Base-by-base conservation (phyloP, 1,140 invertebrate species). In the Drosophila melanica region DNA sequence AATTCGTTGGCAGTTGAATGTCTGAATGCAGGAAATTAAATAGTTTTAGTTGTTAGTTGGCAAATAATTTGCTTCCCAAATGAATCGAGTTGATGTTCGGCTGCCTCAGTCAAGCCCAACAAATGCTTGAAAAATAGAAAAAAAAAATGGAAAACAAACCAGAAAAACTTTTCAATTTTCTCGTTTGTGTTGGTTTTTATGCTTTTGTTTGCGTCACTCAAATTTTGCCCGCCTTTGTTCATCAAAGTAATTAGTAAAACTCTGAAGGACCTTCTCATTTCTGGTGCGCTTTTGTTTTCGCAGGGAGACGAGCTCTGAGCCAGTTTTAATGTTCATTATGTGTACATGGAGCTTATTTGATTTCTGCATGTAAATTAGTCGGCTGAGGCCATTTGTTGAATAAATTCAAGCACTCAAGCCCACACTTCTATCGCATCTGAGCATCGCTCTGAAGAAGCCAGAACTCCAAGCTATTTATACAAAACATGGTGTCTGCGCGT, bases 281-380 rank as follows among this genome's bases (percentile, higher is more conserved):
- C 42, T 47, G 53, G 10, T 9, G 33, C 14, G 54, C 65, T 74
- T 74, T 74, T 73, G 74, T 63, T 75, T 44, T 16, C 47, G 51
- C 27, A 42, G 53, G 12, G 44, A 30, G 27, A 16, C 41, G 33
- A 39, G 30, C 41, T 35, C 27, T 9, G n/a, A 16, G 50, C 30
- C 37, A 48, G 51, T 64, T 65, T 55, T 65, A 64, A 48, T 78
- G 62, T 86, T 81, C 81, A 85, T 85, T 78, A 81, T 86, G 77
- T 75, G 77, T 75, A 81, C 81, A 74, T 70, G 78, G 44, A 87
- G 76, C 77, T 89, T 87, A 84, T 89, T 89, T 89, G 85, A 89
- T 89, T 90, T 90, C 57, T 78, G 77, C 84, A 89, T 90, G 84
- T 79, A 89, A 89, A 89, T 90, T 89, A 84, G 84, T 87, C 73